Base-by-base conservation (phyloP, 2,888 invertebrate species). In the Mylabris sibirica region DNA sequence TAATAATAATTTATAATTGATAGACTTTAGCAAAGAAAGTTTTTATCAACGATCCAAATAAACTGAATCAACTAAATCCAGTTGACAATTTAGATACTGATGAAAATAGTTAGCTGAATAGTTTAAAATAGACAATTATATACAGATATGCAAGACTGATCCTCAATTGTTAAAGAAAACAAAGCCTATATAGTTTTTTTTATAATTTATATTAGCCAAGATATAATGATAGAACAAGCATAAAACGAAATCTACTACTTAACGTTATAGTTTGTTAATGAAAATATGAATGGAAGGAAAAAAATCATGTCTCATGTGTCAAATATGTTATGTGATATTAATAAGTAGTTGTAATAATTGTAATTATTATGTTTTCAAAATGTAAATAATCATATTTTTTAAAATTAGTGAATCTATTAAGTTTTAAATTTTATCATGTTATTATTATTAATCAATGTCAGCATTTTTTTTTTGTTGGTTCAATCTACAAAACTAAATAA, bases 1-100 rank as follows among this genome's bases (percentile, higher is more conserved):
- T 30, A 30, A 6, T 30, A 30, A 30, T 30, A 30, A 30, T 30
- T 30, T 5, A n/a, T n/a, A 38, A 38, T 74, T 77, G 84, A 67
- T 89, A 95, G 89, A 88, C 91, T 74, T 87, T 95, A 75, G 94
- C 95, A 41, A 90, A 92, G 79, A 93, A 92, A 81, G 87, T 95
- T 73, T 92, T 93, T 80, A 92, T 93, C 77, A 93, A 93, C 80
- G 93, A 94, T 85, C 93, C 94, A 6, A 90, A 89, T 26, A 93
- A 93, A 85, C 85, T 94, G 80, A 92, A 91, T 74, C 81, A 83
- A 74, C 73, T 83, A 77, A 80, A 75, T 70, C 71, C 77, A 69
- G 67, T 76, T 67, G 79, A 78, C 66, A 73, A 69, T 69, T 69
- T 77, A 70, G 79, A 79, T 72, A 76, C 77, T 69, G 79, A 57